Percentiles rank a stretch among this genome's conserved stretches.
phyloP scores from a whole-genome alignment of 2,888 invertebrate species.

The Drosophila putrida region DNA sequence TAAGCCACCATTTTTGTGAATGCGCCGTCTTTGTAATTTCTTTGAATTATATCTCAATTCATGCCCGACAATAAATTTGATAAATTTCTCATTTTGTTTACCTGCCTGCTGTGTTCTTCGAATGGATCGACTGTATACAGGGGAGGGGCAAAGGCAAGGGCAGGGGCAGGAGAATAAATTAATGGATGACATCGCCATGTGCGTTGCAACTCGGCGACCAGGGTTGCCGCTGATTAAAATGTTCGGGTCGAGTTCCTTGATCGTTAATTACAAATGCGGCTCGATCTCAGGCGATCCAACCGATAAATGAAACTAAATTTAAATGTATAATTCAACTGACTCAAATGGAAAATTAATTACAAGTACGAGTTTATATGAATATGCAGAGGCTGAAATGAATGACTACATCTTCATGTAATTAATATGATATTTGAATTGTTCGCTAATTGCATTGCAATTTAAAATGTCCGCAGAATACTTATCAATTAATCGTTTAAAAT shows the following conservation, averaged over 20 bases:
- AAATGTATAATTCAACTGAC: conserved; percentile 61
- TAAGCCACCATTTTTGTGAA: conserved; percentile 68
- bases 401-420: conserved; percentile 32
- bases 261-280: conserved; percentile 64
- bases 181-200: conserved; percentile 56
- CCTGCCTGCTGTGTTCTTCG: conserved; percentile 66
- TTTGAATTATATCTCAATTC: conserved; percentile 82
- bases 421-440: conserved; percentile 40
- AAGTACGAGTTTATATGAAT: conserved; percentile 24
- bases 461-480: too few species aligned
- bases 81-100: conserved; percentile 76
- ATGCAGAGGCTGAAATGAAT: conserved; percentile 29
- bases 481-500: too few species aligned
- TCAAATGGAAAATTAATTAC: conserved; percentile 67
- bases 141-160: background rate
- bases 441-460: conserved; percentile 57
- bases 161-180: conserved; percentile 57
- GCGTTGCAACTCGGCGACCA: conserved; percentile 19
- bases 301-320: conserved; percentile 55
- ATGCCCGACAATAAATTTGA: conserved; percentile 72
- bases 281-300: conserved; percentile 37
- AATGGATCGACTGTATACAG: conserved; percentile 39
- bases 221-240: conserved; percentile 68
- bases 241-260: conserved; percentile 68
- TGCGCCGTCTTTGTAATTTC: conserved; percentile 69